phyloP scores from a whole-genome alignment of 35 echinoderm and acorn worm species.

The Amphiura filiformis region DNA sequence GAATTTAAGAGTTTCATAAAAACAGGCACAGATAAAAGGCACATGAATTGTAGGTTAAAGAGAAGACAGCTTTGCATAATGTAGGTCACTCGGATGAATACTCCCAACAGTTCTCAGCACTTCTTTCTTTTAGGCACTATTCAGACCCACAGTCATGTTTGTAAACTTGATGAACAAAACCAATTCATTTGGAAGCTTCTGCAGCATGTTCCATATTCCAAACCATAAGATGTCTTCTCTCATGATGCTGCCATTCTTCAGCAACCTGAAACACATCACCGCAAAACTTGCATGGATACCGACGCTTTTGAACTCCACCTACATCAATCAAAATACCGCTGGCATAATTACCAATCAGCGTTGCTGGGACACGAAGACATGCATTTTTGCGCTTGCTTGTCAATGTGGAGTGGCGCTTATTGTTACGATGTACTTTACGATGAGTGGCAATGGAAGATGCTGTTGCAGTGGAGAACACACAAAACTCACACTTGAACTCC shows the following conservation, averaged over 20 bases:
- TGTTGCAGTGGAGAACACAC: constrained; percentile 68
- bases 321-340: not conserved
- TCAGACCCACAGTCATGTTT: no score
- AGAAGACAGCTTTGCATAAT: no score
- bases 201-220: not conserved
- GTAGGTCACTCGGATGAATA: no score
- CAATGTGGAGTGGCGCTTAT: not conserved
- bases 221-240: constrained; percentile 10
- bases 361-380: not conserved
- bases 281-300: constrained; percentile 30
- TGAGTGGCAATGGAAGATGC: constrained; percentile 51
- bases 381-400: not conserved
- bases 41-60: no score
- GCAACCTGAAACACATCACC: constrained; percentile 15
- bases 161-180: no score
- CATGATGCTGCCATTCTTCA: constrained; percentile 43
- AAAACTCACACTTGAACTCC: constrained; percentile 73
- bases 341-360: not conserved
- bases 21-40: no score
- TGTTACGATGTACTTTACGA: constrained; percentile 27
- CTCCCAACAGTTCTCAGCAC: no score
- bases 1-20: no score
- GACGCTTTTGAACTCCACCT: not conserved
- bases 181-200: not conserved
- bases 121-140: no score